These are phyloP conservation scores for Tenrec ecaudatus DNA, from an alignment of 2,113 vertebrate species.

Conservation along the genomic window DNA sequence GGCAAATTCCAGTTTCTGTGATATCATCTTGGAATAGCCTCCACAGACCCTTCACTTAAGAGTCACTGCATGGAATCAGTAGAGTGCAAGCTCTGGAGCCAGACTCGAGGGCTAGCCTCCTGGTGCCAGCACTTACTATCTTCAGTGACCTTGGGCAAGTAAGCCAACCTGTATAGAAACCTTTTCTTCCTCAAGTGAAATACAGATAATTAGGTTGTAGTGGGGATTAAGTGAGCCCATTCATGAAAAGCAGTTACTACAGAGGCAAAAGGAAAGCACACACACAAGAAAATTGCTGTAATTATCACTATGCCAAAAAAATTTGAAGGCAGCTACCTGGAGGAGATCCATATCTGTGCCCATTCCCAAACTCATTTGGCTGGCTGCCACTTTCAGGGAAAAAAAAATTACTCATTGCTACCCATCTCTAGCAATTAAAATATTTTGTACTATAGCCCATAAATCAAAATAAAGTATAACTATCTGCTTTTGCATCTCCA, in stretches of 20 bases:
- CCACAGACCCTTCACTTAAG: not conserved
- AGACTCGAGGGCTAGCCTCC: not conserved
- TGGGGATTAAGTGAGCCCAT: not conserved
- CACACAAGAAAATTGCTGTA: not conserved
- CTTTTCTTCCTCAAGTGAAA: not conserved
- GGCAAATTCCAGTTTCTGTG: not conserved
- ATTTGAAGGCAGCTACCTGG: too few relatives aligned
- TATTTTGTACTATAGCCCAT: too few relatives aligned
- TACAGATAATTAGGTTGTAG: not conserved
- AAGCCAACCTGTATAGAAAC: not conserved
- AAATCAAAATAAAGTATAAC: too few relatives aligned
- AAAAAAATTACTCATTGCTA: too few relatives aligned
- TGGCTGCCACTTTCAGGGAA: too few relatives aligned
- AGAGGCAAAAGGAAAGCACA: not conserved
- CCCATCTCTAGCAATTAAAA: too few relatives aligned
- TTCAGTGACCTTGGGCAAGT: not conserved
- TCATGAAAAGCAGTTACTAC: not conserved
- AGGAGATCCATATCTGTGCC: too few relatives aligned
- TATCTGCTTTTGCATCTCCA: too few relatives aligned
- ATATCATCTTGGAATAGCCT: not conserved
- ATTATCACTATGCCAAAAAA: not conserved
- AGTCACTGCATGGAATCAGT: not conserved
- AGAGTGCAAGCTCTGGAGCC: not conserved
- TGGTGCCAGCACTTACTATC: not conserved
- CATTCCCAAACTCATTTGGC: too few relatives aligned